phyloP scores from a whole-genome alignment of 2,797 vertebrate genomes.

The Syncerus caffer region DNA sequence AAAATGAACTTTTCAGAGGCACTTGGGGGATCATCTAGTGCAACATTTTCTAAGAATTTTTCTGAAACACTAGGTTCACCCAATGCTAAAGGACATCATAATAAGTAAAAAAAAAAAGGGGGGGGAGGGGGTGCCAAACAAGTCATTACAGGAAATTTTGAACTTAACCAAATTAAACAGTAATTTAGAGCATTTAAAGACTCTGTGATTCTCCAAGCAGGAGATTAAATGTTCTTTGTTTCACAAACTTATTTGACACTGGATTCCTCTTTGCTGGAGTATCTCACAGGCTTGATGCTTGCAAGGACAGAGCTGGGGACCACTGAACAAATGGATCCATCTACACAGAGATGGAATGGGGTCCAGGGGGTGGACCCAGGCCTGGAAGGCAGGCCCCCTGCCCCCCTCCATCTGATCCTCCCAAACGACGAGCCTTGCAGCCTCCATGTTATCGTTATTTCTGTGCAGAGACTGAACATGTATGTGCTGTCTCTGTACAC shows the following conservation, averaged over 20 bases:
- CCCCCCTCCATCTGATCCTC: fast-evolving
- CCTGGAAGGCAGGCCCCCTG: neutral
- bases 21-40: neutral
- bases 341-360: fast-evolving
- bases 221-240: neutral
- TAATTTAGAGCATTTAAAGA: neutral
- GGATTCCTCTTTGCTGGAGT: neutral
- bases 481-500: fast-evolving
- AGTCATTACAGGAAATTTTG: neutral
- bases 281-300: neutral
- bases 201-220: neutral
- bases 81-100: neutral
- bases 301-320: neutral
- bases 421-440: fast-evolving
- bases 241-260: neutral
- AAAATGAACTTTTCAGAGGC: neutral
- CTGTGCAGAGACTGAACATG: fast-evolving
- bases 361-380: fast-evolving
- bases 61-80: neutral
- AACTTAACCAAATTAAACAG: neutral
- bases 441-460: fast-evolving
- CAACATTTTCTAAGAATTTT: neutral
- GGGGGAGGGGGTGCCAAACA: neutral
- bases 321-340: too few relatives aligned
- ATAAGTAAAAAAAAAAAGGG: neutral